Percentiles rank a stretch among this genome's conserved stretches.
Conservation (phyloP, 2,888 invertebrate genomes). For the Thysanoteuthis rhombus region DNA sequence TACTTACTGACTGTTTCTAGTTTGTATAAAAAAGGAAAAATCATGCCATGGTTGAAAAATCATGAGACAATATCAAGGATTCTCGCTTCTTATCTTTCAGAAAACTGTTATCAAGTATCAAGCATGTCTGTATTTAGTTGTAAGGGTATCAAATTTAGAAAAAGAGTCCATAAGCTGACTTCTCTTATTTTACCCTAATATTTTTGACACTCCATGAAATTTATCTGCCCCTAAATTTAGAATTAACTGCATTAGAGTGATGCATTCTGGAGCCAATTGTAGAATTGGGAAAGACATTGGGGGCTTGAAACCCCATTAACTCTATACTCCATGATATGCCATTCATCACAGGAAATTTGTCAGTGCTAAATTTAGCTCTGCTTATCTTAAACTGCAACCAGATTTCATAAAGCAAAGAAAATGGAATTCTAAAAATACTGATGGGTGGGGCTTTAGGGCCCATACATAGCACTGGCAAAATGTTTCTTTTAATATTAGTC, state of each 20-base stretch:
- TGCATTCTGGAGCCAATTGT: neutral
- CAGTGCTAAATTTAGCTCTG: neutral
- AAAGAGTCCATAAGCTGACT: neutral
- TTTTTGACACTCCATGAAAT: neutral
- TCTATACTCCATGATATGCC: neutral
- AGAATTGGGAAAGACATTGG: neutral
- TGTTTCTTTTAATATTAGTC: conserved; percentile 1
- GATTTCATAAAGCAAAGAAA: neutral
- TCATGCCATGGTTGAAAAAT: too few species aligned
- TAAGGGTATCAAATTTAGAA: neutral
- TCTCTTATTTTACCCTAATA: neutral
- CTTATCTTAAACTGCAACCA: neutral
- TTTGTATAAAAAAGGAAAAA: too few species aligned
- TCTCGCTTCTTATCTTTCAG: neutral
- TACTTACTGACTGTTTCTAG: too few species aligned
- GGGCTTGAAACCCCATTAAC: neutral
- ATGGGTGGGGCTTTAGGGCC: neutral
- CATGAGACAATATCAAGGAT: too few species aligned
- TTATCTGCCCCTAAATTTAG: neutral
- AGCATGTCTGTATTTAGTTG: neutral
- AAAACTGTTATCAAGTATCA: neutral
- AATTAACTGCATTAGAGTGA: neutral
- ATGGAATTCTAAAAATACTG: neutral
- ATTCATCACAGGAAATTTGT: neutral
- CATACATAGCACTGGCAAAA: neutral